A percentile compares a stretch with the other conserved stretches of the same genome.
phyloP scores from a whole-genome alignment of 2,797 vertebrate genomes.

The Chiloscyllium punctatum region DNA sequence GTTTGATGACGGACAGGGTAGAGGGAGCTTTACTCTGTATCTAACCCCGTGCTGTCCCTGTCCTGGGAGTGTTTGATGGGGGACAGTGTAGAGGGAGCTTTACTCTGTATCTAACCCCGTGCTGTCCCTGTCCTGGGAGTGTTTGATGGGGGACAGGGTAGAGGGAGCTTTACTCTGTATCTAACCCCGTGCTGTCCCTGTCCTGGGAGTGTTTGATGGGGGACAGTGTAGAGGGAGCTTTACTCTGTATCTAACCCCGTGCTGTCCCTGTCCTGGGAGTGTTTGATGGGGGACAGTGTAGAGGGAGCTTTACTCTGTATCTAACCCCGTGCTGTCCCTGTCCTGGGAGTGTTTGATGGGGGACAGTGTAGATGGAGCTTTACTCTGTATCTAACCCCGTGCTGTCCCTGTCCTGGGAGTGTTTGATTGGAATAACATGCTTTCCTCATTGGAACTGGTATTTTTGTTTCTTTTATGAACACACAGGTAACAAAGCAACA shows the following conservation, averaged over 20 bases:
- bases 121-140: background rate
- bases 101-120: background rate
- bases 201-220: background rate
- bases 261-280: background rate
- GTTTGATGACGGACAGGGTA: background rate
- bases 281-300: background rate
- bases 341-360: background rate
- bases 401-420: background rate
- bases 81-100: background rate
- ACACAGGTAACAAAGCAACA: background rate
- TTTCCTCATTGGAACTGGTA: background rate
- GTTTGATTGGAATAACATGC: background rate
- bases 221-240: background rate
- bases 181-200: background rate
- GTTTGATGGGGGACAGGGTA: background rate
- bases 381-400: background rate
- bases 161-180: background rate
- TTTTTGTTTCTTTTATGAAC: background rate
- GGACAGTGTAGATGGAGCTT: background rate
- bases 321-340: background rate
- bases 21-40: background rate
- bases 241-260: background rate
- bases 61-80: background rate
- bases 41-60: background rate
- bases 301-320: background rate